These are phyloP conservation scores for Larimichthys polyactis DNA, from an alignment of 2,113 vertebrate species.

Conservation along the genomic window DNA sequence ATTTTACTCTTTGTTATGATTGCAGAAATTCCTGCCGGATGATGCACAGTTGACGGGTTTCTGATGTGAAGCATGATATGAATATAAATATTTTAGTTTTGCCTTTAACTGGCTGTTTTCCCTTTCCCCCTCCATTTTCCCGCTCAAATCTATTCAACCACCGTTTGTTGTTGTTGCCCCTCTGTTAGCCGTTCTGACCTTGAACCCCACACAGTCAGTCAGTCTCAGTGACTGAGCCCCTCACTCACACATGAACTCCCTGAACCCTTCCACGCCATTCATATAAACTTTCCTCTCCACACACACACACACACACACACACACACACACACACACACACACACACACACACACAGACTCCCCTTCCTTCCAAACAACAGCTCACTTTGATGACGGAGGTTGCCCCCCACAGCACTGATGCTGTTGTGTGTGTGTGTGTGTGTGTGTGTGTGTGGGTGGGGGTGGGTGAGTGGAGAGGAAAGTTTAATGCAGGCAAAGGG, in stretches of 20 bases:
- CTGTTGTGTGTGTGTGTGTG: slow-evolving; percentile 25
- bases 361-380: slow-evolving; percentile 67
- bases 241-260: slow-evolving; percentile 67
- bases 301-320: neutral
- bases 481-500: slow-evolving; percentile 30
- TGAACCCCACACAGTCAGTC: slow-evolving; percentile 71
- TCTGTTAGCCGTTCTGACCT: slow-evolving; percentile 68
- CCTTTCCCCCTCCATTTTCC: neutral
- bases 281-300: slow-evolving; percentile 38
- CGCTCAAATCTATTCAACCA: neutral
- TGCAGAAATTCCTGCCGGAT: neutral
- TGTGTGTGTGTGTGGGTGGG: slow-evolving; percentile 27
- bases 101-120: neutral
- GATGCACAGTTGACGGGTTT: neutral
- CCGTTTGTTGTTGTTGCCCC: slow-evolving; percentile 19
- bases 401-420: slow-evolving; percentile 47
- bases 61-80: slow-evolving; percentile 7
- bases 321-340: slow-evolving; percentile 31
- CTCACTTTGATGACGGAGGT: slow-evolving; percentile 67
- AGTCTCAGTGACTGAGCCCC: slow-evolving; percentile 58
- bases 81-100: neutral
- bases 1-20: neutral
- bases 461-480: neutral
- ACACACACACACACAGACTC: slow-evolving; percentile 22
- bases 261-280: slow-evolving; percentile 70